Conservation (phyloP, 2,797 vertebrate species). For the Karalla daura region DNA sequence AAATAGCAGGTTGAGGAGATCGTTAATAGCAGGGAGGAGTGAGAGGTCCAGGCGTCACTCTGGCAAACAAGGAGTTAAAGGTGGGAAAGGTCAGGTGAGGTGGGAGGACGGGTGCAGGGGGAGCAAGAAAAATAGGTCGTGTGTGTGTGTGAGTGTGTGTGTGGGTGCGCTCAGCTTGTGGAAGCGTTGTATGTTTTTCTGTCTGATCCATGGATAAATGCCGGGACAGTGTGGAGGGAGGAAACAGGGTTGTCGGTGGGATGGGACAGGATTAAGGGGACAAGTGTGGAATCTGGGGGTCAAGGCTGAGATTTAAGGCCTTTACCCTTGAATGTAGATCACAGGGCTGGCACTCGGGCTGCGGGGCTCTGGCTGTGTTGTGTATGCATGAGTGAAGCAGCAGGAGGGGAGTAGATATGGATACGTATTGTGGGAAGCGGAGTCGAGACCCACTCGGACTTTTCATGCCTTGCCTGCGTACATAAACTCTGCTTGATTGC, state of each 20-base stretch:
- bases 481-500: constrained; percentile 78
- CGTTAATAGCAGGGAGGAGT: constrained; percentile 22
- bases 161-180: constrained; percentile 35
- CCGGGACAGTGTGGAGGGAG: constrained; percentile 45
- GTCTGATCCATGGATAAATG: constrained; percentile 65
- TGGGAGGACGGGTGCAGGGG: neutral
- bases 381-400: constrained; percentile 7
- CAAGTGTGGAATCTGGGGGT: constrained; percentile 68
- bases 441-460: constrained; percentile 41
- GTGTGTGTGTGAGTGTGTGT: neutral
- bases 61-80: constrained; percentile 41
- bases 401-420: constrained; percentile 34
- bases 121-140: neutral
- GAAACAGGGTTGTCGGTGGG: constrained; percentile 59
- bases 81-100: constrained; percentile 46
- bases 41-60: constrained; percentile 38
- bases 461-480: constrained; percentile 71
- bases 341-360: constrained; percentile 24
- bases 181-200: constrained; percentile 70
- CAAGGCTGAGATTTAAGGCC: constrained; percentile 56
- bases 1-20: constrained; percentile 21
- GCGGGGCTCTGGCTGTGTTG: constrained; percentile 31
- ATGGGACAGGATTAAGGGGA: constrained; percentile 65
- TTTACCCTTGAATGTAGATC: constrained; percentile 56
- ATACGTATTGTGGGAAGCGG: constrained; percentile 60